Conservation (phyloP, 2,888 invertebrate species). For the Pegoplata infirma region DNA sequence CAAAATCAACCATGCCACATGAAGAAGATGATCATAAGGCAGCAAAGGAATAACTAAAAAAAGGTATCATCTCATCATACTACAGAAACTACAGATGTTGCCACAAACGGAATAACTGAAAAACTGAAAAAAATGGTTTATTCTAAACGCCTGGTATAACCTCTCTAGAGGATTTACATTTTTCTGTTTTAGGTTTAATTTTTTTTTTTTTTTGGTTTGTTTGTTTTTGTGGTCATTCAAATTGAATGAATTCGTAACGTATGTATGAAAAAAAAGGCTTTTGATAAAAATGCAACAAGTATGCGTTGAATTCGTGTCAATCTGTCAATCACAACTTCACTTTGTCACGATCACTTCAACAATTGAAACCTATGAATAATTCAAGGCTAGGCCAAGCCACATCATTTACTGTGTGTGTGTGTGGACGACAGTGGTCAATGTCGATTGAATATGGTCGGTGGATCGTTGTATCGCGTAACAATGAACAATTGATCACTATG, state of each 20-base stretch:
- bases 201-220: conserved; percentile 9
- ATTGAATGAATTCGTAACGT: conserved; percentile 35
- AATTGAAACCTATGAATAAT: conserved; percentile 64
- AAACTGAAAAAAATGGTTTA: conserved; percentile 38
- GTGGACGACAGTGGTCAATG: not conserved
- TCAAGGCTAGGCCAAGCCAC: conserved; percentile 52
- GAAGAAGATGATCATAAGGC: conserved; percentile 41
- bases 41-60: conserved; percentile 2
- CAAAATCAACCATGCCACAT: conserved; percentile 49
- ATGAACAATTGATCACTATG: conserved; percentile 57
- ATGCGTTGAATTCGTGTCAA: conserved; percentile 63
- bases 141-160: conserved; percentile 24
- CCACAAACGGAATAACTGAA: no score
- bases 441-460: not conserved
- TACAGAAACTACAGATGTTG: conserved; percentile 15
- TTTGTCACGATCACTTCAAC: conserved; percentile 65
- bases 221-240: conserved; percentile 50
- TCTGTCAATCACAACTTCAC: conserved; percentile 65
- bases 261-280: conserved; percentile 11
- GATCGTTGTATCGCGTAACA: conserved; percentile 41
- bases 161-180: conserved; percentile 46
- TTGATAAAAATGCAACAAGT: conserved; percentile 55
- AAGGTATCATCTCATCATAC: conserved; percentile 46
- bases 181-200: conserved; percentile 29
- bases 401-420: conserved; percentile 18